Conservation (phyloP, 2,113 vertebrate genomes). For the Macquaria australasica region DNA sequence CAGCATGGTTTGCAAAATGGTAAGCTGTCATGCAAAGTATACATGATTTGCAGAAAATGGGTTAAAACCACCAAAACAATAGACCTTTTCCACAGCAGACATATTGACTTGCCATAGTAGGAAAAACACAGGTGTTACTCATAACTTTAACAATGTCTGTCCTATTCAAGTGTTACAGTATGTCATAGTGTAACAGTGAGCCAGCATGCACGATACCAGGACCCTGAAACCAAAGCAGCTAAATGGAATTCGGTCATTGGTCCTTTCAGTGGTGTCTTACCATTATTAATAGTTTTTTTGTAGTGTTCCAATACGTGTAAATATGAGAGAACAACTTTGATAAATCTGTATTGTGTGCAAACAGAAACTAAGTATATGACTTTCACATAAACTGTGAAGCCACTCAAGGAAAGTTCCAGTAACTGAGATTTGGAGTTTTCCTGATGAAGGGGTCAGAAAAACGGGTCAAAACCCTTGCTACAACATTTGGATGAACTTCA, state of each 20-base stretch:
- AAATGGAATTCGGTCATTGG: neutral
- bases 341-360: neutral
- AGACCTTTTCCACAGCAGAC: neutral
- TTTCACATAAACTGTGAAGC: neutral
- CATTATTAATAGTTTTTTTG: neutral
- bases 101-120: neutral
- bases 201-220: neutral
- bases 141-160: neutral
- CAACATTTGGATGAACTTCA: slow-evolving; percentile 40
- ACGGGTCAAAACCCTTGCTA: neutral
- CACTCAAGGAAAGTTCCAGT: neutral
- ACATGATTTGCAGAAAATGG: neutral
- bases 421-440: neutral
- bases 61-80: neutral
- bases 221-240: neutral
- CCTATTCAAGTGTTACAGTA: neutral
- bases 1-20: neutral
- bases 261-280: neutral
- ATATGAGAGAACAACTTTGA: neutral
- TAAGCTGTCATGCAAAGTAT: neutral
- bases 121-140: slow-evolving; percentile 8
- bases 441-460: neutral
- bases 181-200: neutral
- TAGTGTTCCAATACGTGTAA: neutral
- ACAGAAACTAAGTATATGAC: neutral